Evolutionary conservation across 2,888 invertebrate species (phyloP).

Genomic region (Aplocera efformata): DNA sequence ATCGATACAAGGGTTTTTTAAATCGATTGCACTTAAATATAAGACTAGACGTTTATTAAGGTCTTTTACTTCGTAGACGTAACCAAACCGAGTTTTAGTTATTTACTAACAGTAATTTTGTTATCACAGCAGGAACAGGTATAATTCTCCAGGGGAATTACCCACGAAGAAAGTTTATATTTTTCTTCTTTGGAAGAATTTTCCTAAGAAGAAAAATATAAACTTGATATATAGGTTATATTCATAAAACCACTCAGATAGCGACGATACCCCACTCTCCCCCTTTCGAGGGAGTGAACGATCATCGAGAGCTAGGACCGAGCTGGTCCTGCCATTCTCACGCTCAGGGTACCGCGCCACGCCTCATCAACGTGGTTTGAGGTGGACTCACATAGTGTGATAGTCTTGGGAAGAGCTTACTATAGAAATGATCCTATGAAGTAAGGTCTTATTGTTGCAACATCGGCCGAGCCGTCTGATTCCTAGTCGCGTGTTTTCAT

Average conservation of each 20-base stretch:
- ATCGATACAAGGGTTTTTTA: no score
- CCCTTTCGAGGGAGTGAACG: constrained; percentile 27
- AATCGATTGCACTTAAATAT: no score
- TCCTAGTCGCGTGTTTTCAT: constrained; percentile 1
- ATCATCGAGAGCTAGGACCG: constrained; percentile 33
- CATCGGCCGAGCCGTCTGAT: not conserved
- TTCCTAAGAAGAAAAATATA: no score
- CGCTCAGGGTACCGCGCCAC: constrained; percentile 12
- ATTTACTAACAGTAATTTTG: no score
- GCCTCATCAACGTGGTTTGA: constrained; percentile 3
- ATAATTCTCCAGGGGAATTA: no score
- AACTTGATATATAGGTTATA: no score
- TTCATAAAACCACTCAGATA: constrained; percentile 28
- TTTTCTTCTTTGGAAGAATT: no score
- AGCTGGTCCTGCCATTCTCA: constrained; percentile 29
- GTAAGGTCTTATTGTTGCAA: constrained; percentile 27
- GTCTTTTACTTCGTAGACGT: no score
- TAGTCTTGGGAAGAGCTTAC: constrained; percentile 22
- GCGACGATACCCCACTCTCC: constrained; percentile 28
- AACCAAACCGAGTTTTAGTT: not conserved
- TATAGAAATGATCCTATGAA: constrained; percentile 38
- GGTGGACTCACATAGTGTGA: constrained; percentile 2
- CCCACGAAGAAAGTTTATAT: no score
- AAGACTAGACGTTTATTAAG: no score
- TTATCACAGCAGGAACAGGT: no score